A percentile compares a stretch with the other conserved stretches of the same genome.
phyloP scores from a whole-genome alignment of 2,888 invertebrate genomes.

The Apodemia mormo region DNA sequence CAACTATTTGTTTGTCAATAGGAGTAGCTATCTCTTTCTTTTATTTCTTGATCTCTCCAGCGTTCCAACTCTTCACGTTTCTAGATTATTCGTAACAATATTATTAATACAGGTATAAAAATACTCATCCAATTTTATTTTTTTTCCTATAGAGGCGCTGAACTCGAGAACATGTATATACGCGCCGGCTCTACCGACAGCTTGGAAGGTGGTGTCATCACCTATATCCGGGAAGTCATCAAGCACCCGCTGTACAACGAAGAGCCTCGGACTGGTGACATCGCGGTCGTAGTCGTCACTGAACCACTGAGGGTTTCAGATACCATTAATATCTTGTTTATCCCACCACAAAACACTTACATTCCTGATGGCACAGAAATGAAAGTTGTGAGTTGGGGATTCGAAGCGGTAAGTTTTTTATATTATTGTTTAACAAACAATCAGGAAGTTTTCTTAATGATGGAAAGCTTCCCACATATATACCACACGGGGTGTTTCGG shows the following conservation, averaged over 20 bases:
- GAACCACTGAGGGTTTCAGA: conserved; percentile 43
- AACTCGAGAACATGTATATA: conserved; percentile 43
- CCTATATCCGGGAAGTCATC: conserved; percentile 37
- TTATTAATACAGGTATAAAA: too few species aligned
- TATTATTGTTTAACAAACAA: too few species aligned
- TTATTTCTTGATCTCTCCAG: too few species aligned
- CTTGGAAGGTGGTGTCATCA: conserved; percentile 47
- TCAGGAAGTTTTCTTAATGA: too few species aligned
- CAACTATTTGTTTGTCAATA: too few species aligned
- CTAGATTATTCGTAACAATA: too few species aligned
- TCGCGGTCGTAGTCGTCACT: conserved; percentile 45
- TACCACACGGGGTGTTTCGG: too few species aligned
- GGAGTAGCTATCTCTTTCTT: too few species aligned
- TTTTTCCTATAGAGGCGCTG: conserved; percentile 45
- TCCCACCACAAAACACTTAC: conserved; percentile 47
- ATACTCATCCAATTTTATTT: neutral
- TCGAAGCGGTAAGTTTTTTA: conserved; percentile 51
- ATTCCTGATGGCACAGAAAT: conserved; percentile 48
- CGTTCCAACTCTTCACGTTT: too few species aligned
- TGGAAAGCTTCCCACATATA: too few species aligned
- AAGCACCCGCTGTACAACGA: conserved; percentile 50
- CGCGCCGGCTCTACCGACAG: conserved; percentile 60
- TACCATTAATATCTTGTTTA: conserved; percentile 45
- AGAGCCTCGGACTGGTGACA: conserved; percentile 46
- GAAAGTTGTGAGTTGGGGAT: conserved; percentile 60